Percentiles rank a stretch among this genome's conserved stretches.
Evolutionary conservation across 2,113 vertebrate genomes (phyloP).

Genomic region (Eulemur macaco): DNA sequence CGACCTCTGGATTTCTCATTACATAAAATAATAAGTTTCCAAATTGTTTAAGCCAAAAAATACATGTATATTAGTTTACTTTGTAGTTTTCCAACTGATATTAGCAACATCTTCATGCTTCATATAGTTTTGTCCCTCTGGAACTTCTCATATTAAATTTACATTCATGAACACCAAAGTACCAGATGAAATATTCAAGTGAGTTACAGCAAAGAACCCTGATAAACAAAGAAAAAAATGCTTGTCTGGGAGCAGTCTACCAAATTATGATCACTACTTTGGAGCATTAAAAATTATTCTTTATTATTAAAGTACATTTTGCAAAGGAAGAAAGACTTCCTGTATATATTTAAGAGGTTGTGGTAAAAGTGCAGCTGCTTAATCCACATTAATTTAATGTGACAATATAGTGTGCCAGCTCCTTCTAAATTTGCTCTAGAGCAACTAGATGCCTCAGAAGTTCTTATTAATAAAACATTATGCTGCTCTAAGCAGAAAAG

Average conservation of each 20-base stretch:
- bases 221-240: neutral
- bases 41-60: neutral
- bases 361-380: neutral
- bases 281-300: neutral
- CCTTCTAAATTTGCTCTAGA: neutral
- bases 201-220: neutral
- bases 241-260: neutral
- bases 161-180: neutral
- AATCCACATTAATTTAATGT: neutral
- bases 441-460: neutral
- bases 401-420: neutral
- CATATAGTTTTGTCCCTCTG: neutral
- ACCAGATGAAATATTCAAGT: neutral
- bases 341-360: neutral
- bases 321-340: neutral
- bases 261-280: neutral
- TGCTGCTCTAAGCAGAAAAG: neutral
- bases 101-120: neutral
- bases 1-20: neutral
- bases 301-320: neutral
- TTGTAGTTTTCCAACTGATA: neutral
- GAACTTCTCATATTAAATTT: neutral
- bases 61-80: neutral
- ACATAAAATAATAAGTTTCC: neutral
- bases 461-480: neutral